phyloP scores from a whole-genome alignment of 2,888 invertebrate species.

The Melieria crassipennis region DNA sequence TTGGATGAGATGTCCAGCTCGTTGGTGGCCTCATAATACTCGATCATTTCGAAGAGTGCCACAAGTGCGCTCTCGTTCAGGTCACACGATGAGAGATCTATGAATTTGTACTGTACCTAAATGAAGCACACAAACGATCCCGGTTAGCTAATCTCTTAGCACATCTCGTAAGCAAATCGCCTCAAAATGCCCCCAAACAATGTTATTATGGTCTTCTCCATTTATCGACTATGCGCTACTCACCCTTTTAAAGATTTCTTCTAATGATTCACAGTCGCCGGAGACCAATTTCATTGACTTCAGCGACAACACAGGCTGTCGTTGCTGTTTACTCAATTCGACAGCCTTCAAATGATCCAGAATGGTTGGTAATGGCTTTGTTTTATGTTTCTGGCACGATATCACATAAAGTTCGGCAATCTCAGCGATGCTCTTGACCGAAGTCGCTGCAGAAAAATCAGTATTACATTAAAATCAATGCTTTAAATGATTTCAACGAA shows the following conservation, averaged over 20 bases:
- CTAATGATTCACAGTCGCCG: constrained; percentile 81
- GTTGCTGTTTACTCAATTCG: constrained; percentile 57
- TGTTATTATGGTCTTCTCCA: no score
- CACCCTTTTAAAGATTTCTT: constrained; percentile 80
- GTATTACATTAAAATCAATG: neutral
- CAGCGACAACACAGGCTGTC: constrained; percentile 72
- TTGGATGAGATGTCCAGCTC: constrained; percentile 82
- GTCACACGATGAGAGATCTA: constrained; percentile 64
- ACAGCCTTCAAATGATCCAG: constrained; percentile 76
- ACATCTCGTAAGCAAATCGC: no score
- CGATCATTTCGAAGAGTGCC: constrained; percentile 90
- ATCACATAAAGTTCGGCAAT: constrained; percentile 77
- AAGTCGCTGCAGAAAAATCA: constrained; percentile 50
- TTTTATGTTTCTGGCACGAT: constrained; percentile 78
- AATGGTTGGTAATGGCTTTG: constrained; percentile 75
- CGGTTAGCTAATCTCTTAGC: no score
- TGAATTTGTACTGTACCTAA: constrained; percentile 64
- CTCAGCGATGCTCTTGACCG: constrained; percentile 70
- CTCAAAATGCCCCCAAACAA: no score
- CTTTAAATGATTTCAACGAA: neutral
- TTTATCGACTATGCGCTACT: constrained; percentile 21
- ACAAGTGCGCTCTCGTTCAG: constrained; percentile 70
- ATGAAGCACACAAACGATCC: neutral
- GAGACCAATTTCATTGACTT: constrained; percentile 72
- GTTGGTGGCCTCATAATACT: constrained; percentile 87